Evolutionary conservation across 1,140 invertebrate genomes (phyloP), one percentile per base, ranked within the genome.

Genomic region (Pararge aegeria): DNA sequence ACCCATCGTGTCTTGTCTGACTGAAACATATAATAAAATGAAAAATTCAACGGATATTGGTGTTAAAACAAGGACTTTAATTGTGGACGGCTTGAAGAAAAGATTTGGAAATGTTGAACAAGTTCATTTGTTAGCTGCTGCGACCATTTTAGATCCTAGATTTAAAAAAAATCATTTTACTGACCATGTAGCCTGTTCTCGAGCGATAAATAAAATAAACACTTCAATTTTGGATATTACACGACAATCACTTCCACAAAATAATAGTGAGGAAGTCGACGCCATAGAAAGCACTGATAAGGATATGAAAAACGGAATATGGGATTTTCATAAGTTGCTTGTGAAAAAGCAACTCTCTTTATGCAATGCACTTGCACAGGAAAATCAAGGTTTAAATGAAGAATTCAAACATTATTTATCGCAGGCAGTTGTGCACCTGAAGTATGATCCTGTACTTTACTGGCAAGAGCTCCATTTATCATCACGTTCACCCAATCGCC

Each of bases 91-190:
- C 16, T 53, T 61, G 5, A 70, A 64, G 13, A 75, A 68, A 53
- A 65, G 77, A 63, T 75, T 87, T 61, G 64, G 65, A 55, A 53
- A 10, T 10, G 68, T 77, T 18, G 76, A 87, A 55, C 64, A 78
- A 67, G 68, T 67, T 61, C 58, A 66, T 70, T 54, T 65, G 57
- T 65, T 77, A 55, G 75, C 79, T 67, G 59, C 75, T 55, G 64
- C 69, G n/a, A 88, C 75, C 3, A 69, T 88, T 46, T 66, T 88
- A 49, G 83, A 87, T 75, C 82, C 83, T 53, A 70, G 70, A 67
- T 72, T 77, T 51, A 68, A 74, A 67, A 74, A 75, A 71, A 69
- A 13, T 58, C 70, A 70, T 70, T 71, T 71, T 67, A 19, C 58
- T 66, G 68, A 70, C 38, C 37, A 63, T 24, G 27, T 63, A 54